Evolutionary conservation across 2,888 invertebrate genomes (phyloP).

Genomic region (Clivina fossor): DNA sequence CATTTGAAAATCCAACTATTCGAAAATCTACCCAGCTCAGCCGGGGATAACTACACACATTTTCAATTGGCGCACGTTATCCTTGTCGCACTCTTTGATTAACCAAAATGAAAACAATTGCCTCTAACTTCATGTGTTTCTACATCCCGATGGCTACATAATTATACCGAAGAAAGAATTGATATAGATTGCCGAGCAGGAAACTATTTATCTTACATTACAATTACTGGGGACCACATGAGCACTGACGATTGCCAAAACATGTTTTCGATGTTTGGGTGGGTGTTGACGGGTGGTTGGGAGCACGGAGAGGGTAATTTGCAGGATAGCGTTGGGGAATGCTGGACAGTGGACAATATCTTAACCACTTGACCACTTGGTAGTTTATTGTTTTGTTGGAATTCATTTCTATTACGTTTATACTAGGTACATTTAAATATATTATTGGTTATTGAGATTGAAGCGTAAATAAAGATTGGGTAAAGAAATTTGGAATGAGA

Average conservation of each 20-base stretch:
- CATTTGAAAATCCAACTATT: no score
- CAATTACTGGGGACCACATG: constrained; percentile 2
- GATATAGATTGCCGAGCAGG: constrained; percentile 28
- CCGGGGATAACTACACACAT: no score
- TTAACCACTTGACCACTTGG: constrained; percentile 30
- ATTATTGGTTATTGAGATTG: not conserved
- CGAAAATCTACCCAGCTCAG: no score
- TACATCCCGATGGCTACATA: no score
- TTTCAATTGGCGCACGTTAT: no score
- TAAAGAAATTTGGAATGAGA: not conserved
- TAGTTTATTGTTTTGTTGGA: constrained; percentile 27
- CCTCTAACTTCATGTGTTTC: no score
- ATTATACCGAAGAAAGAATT: constrained; percentile 27
- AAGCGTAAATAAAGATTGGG: not conserved
- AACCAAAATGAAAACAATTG: constrained; percentile 20
- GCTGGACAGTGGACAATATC: constrained; percentile 27
- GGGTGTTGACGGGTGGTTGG: no score
- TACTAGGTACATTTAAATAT: no score
- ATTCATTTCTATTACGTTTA: constrained; percentile 11
- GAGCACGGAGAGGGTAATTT: no score
- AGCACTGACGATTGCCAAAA: no score
- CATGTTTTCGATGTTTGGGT: no score
- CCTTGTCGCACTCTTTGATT: constrained; percentile 20
- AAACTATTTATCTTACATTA: constrained; percentile 27
- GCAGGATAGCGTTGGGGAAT: no score